Conservation (phyloP, 2,797 vertebrate species). For the Hozukius guyotensis region DNA sequence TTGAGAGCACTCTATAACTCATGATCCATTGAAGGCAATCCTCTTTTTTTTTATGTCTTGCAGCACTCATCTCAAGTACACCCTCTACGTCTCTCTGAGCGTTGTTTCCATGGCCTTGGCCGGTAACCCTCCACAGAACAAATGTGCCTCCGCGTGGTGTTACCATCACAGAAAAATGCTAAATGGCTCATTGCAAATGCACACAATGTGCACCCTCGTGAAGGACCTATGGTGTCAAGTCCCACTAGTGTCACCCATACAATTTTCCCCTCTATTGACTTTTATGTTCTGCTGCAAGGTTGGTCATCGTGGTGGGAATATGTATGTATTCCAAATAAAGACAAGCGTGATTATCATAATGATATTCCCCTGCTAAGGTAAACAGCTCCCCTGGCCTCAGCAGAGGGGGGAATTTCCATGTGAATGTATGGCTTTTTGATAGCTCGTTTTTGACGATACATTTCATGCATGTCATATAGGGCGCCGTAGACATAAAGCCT, state of each 20-base stretch:
- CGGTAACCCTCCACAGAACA: slow-evolving; percentile 36
- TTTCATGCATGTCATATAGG: slow-evolving; percentile 33
- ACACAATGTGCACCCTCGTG: slow-evolving; percentile 35
- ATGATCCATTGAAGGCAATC: slow-evolving; percentile 23
- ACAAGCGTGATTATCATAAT: slow-evolving; percentile 69
- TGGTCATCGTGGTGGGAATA: slow-evolving; percentile 56
- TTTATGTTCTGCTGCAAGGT: slow-evolving; percentile 71
- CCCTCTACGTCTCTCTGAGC: slow-evolving; percentile 19
- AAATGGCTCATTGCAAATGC: slow-evolving; percentile 69
- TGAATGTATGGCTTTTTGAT: slow-evolving; percentile 39
- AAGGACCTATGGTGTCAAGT: slow-evolving; percentile 72
- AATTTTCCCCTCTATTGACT: slow-evolving; percentile 77
- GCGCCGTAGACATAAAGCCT: not conserved
- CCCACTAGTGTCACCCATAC: slow-evolving; percentile 62
- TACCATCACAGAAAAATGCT: slow-evolving; percentile 62
- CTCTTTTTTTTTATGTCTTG: slow-evolving; percentile 22
- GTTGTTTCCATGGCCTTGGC: slow-evolving; percentile 37
- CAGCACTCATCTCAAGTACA: slow-evolving; percentile 28
- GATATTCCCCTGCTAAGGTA: slow-evolving; percentile 60
- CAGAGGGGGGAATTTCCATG: slow-evolving; percentile 26
- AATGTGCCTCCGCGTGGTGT: slow-evolving; percentile 21
- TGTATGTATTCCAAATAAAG: slow-evolving; percentile 68
- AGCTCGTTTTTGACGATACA: slow-evolving; percentile 43
- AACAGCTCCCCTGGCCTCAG: slow-evolving; percentile 32
- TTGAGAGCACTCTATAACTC: not conserved